Evolutionary conservation across 2,888 invertebrate genomes (phyloP).

Genomic region (Cephus nigrinus): DNA sequence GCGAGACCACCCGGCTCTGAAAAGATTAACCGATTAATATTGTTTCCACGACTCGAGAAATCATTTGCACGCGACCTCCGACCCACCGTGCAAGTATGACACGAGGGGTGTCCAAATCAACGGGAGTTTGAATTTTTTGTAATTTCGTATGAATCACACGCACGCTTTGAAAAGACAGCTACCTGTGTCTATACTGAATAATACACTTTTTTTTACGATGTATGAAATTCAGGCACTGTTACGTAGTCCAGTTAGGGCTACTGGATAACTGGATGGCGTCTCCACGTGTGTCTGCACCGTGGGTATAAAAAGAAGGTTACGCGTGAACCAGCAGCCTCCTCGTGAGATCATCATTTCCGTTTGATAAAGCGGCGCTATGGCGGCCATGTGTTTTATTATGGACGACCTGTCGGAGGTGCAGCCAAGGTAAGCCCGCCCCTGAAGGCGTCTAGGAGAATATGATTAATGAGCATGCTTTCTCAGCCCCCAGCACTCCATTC

Average conservation of each 20-base stretch:
- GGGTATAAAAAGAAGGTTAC: not conserved
- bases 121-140: not conserved
- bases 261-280: not conserved
- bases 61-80: not conserved
- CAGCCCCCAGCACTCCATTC: conserved; percentile 32
- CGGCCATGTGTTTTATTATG: conserved; percentile 60
- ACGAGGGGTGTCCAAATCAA: not conserved
- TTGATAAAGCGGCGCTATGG: conserved; percentile 26
- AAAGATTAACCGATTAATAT: conserved; percentile 50
- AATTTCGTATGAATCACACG: not conserved
- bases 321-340: not conserved
- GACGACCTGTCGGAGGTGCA: conserved; percentile 56
- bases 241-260: not conserved
- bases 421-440: conserved; percentile 25
- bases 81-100: not conserved
- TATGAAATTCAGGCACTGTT: not conserved
- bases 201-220: not conserved
- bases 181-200: not conserved
- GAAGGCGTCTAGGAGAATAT: conserved; percentile 29
- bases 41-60: conserved; percentile 16
- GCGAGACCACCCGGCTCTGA: conserved; percentile 39
- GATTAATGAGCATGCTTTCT: conserved; percentile 32
- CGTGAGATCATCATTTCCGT: conserved; percentile 13
- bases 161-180: not conserved
- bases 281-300: not conserved